Base-by-base conservation (phyloP, 2,888 invertebrate species). In the Drosophila formosana region DNA sequence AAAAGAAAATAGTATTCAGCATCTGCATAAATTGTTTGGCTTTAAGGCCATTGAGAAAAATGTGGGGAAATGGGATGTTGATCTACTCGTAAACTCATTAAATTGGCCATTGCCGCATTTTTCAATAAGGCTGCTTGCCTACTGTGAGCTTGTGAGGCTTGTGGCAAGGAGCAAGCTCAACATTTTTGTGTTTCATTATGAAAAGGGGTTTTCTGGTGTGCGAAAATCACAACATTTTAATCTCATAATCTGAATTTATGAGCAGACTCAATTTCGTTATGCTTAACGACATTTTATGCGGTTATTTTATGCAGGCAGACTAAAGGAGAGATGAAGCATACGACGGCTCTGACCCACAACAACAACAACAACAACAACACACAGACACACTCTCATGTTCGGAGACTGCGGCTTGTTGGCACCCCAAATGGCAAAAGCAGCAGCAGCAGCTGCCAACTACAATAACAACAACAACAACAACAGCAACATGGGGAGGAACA, bases 171-270 rank as follows among this genome's bases (percentile, higher is more conserved):
- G 57, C 52, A 34, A 34, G 43, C 50, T 34, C 41, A 60, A 61
- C 74, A 74, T 69, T 65, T 72, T 69, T 71, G 50, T 68, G 50
- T 69, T 86, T 81, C 76, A 78, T 72, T 66, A 71, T 72, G 57
- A 62, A 58, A 57, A 65, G 61, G 83, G 80, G 64, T 64, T 50
- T 26, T 30, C 64, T 55, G 49, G 43, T 77, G 78, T 82, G 88
- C 78, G 74, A 88, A 87, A 89, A 86, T 86, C 88, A 86, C 80
- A 85, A 82, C 88, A 88, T 86, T 86, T 86, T 89, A 86, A 88
- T 87, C 89, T 83, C 83, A 88, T 87, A 89, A 87, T 89, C 89
- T 87, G 87, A 89, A 88, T 88, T 87, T 87, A 87, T 87, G 87
- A 84, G 82, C 80, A 82, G 89, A 87, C 89, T 89, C 86, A 88